Evolutionary conservation across 1,140 invertebrate species (phyloP).

Genomic region (Nebria ingens): DNA sequence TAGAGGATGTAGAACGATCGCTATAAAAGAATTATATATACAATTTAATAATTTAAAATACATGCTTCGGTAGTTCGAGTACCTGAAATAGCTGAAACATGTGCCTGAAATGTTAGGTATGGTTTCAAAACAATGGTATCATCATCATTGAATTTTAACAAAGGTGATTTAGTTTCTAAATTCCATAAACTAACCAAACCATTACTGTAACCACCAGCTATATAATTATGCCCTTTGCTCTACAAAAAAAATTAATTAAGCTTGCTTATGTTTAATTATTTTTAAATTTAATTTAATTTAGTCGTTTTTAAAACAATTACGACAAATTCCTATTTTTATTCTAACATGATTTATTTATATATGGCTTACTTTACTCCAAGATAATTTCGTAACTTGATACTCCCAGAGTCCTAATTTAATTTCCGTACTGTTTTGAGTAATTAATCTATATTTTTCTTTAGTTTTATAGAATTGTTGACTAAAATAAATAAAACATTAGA

Average conservation of each 20-base stretch:
- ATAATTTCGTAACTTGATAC: conserved; percentile 27
- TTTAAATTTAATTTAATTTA: no score
- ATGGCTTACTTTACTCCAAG: conserved; percentile 30
- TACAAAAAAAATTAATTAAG: no score
- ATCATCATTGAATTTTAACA: conserved; percentile 35
- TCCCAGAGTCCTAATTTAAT: conserved; percentile 14
- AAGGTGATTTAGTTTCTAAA: conserved; percentile 38
- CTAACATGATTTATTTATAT: background rate
- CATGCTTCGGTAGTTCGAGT: conserved; percentile 10
- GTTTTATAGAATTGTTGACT: conserved; percentile 23
- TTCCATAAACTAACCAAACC: conserved; percentile 51
- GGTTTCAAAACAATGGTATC: conserved; percentile 34
- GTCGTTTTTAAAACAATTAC: conserved; percentile 23
- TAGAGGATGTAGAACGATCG: background rate
- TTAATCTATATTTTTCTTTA: conserved; percentile 28
- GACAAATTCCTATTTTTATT: conserved; percentile 4
- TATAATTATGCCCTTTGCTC: conserved; percentile 36
- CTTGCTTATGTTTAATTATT: no score
- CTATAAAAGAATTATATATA: background rate
- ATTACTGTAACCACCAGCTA: conserved; percentile 52
- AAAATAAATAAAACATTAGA: conserved; percentile 14
- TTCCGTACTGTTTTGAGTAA: conserved; percentile 14
- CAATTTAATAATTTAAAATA: background rate
- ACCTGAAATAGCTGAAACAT: conserved; percentile 32
- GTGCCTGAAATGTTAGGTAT: conserved; percentile 28